Conservation (phyloP, 53 echinoderm and acorn worm species). For the Crossaster papposus region DNA sequence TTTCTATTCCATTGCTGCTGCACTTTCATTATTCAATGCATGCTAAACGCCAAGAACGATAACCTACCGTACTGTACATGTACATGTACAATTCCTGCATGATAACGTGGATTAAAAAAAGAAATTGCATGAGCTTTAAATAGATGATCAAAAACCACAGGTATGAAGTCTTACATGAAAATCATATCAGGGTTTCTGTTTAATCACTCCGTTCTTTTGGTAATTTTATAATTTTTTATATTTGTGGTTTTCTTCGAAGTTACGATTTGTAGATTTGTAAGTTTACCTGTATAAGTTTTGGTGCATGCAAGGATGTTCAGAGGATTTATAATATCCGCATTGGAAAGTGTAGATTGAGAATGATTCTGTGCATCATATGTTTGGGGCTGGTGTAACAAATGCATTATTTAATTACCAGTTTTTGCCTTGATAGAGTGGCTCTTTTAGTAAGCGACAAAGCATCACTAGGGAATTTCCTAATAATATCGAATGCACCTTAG, state of each 20-base stretch:
- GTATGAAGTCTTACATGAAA: neutral
- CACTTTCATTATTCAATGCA: conserved; percentile 42
- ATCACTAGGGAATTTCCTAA: neutral
- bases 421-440: neutral
- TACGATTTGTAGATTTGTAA: neutral
- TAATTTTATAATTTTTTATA: neutral
- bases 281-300: neutral
- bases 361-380: neutral
- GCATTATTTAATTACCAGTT: neutral
- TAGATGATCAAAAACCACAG: neutral
- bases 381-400: neutral
- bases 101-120: neutral
- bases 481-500: neutral
- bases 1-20: conserved; percentile 14
- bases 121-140: conserved; percentile 39
- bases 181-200: neutral
- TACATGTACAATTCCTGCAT: conserved; percentile 35
- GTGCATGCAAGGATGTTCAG: neutral
- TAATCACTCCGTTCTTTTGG: neutral
- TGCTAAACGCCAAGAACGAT: neutral
- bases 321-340: neutral
- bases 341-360: neutral
- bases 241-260: neutral
- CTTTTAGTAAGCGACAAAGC: neutral
- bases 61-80: conserved; percentile 2